phyloP scores from a whole-genome alignment of 2,113 vertebrate genomes.

The Montifringilla adamsi region DNA sequence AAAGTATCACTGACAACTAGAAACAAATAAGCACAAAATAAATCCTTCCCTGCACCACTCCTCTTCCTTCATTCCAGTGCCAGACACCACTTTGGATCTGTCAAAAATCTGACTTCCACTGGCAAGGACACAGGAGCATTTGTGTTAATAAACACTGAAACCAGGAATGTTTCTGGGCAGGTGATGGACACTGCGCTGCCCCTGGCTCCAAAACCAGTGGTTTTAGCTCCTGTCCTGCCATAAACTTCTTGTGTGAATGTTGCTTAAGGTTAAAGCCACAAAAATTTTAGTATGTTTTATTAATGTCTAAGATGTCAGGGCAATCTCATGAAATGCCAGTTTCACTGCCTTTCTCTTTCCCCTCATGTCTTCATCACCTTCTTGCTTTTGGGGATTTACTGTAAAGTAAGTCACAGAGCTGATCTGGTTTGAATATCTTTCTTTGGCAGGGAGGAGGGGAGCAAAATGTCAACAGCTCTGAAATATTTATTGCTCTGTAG shows the following conservation, averaged over 20 bases:
- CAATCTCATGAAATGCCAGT: not conserved
- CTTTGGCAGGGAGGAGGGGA: not conserved
- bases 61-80: not conserved
- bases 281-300: not conserved
- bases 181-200: rapidly evolving
- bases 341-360: not conserved
- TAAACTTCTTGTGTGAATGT: not conserved
- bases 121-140: not conserved
- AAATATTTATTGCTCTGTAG: not conserved
- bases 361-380: not conserved
- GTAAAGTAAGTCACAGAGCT: not conserved
- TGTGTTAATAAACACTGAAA: not conserved
- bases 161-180: not conserved
- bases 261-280: not conserved
- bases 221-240: not conserved
- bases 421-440: not conserved
- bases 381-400: conserved; percentile 1
- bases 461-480: not conserved
- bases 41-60: not conserved
- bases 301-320: not conserved
- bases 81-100: not conserved
- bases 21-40: not conserved
- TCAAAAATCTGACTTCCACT: not conserved
- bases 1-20: not conserved
- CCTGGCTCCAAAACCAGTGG: not conserved